Evolutionary conservation across 2,113 vertebrate species (phyloP).

Genomic region (Meles meles): DNA sequence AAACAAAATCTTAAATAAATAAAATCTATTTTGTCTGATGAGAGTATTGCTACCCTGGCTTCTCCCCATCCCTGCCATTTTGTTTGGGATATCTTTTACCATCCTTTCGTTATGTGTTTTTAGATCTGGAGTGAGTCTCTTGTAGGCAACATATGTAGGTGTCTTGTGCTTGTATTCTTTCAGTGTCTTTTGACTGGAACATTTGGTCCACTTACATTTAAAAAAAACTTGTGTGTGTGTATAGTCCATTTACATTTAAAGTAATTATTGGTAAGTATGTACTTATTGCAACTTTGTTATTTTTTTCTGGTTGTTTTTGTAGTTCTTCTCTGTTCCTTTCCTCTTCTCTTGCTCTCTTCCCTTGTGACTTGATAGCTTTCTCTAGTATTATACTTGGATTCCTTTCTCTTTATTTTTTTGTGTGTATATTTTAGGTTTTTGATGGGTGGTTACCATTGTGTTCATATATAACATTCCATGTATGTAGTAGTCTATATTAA

Average conservation of each 20-base stretch:
- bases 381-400: neutral
- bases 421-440: neutral
- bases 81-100: neutral
- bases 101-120: neutral
- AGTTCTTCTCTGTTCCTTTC: neutral
- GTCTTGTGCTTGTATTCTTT: too few relatives aligned
- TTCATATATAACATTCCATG: neutral
- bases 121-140: neutral
- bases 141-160: too few relatives aligned
- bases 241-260: neutral
- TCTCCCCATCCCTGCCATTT: neutral
- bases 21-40: neutral
- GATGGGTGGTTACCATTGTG: neutral
- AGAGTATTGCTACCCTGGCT: neutral
- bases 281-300: neutral
- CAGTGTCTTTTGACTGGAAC: too few relatives aligned
- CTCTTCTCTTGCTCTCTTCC: neutral
- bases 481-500: neutral
- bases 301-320: neutral
- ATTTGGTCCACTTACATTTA: too few relatives aligned
- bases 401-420: neutral
- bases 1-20: neutral
- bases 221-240: too few relatives aligned
- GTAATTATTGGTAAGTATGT: neutral
- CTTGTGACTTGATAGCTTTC: neutral